Conservation (phyloP, 2,888 invertebrate species). For the Microdon myrmicae region DNA sequence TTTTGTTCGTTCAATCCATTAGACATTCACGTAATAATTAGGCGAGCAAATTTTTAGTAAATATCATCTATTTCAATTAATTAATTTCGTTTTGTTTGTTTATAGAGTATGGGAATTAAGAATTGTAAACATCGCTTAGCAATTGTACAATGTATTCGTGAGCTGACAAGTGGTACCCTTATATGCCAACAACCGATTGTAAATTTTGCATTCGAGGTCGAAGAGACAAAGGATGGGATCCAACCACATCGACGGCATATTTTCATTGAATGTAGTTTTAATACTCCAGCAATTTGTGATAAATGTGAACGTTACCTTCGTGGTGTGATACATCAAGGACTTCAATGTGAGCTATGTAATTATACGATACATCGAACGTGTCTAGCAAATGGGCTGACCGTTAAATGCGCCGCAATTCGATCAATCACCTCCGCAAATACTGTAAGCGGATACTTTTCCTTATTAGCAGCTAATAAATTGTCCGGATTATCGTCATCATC, state of each 20-base stretch:
- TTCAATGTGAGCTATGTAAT: slow-evolving; percentile 78
- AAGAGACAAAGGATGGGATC: slow-evolving; percentile 8
- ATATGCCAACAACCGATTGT: slow-evolving; percentile 46
- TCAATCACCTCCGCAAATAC: slow-evolving; percentile 54
- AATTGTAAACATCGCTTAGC: slow-evolving; percentile 79
- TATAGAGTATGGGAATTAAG: slow-evolving; percentile 78
- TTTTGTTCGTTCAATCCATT: too few relatives aligned
- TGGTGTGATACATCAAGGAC: slow-evolving; percentile 77
- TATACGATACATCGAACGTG: slow-evolving; percentile 78
- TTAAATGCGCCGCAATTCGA: slow-evolving; percentile 53
- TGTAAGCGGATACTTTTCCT: slow-evolving; percentile 33
- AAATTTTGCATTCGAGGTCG: slow-evolving; percentile 7
- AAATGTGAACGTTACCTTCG: slow-evolving; percentile 78
- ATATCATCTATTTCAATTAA: background rate
- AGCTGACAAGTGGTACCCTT: slow-evolving; percentile 68
- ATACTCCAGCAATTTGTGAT: slow-evolving; percentile 75
- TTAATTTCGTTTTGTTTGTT: background rate
- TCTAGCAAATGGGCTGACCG: slow-evolving; percentile 72
- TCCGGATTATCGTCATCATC: slow-evolving; percentile 1
- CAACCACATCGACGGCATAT: slow-evolving; percentile 58
- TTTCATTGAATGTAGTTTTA: slow-evolving; percentile 75
- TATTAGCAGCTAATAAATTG: background rate
- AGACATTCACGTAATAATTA: too few relatives aligned
- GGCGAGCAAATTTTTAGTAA: too few relatives aligned
- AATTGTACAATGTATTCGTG: slow-evolving; percentile 75